Base-by-base conservation (phyloP, 1,140 invertebrate species). In the Dysdera silvatica region DNA sequence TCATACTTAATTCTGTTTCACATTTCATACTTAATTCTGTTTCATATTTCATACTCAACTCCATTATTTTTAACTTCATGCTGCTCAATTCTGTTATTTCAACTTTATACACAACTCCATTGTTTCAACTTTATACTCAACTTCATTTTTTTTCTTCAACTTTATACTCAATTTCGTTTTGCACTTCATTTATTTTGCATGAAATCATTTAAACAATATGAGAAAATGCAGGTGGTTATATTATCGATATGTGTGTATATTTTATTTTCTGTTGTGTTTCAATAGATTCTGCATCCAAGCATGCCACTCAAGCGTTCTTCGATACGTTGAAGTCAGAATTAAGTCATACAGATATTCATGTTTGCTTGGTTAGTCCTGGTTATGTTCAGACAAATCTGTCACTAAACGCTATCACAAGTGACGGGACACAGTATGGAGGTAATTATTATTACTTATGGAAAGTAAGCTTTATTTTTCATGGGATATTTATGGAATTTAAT, bases 311-410 rank as follows among this genome's bases (percentile, higher is more conserved):
- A 80, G 89, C 88, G 29, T 92, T 91, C 78, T 85, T 83, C 59
- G 91, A 94, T 76, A 82, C 82, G n/a, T 74, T 91, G 16, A 77
- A 90, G 71, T 83, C 89, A 24, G 91, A 95, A 81, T 79, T 95
- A 68, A 73, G 78, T 28, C 76, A 83, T 47, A 77, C 85, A 67
- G 86, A 88, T 71, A 82, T 97, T 51, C 80, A 85, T 72, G 85
- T 97, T 3, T 86, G 85, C 40, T 83, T 91, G 12, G 75, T 94
- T 8, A 91, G 84, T 78, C 91, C 93, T 54, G 89, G 91, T 3
- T 96, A 97, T 73, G 86, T 97, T 20, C 82, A 83, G 67, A 98
- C 94, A 18, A 82, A 87, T 69, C 77, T 97, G 4, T 95, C 93
- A 0, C 24, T 88, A 16, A 95, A 96, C 82, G 92, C 94, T 18